phyloP scores from a whole-genome alignment of 2,797 vertebrate genomes.

The Silurus aristotelis region DNA sequence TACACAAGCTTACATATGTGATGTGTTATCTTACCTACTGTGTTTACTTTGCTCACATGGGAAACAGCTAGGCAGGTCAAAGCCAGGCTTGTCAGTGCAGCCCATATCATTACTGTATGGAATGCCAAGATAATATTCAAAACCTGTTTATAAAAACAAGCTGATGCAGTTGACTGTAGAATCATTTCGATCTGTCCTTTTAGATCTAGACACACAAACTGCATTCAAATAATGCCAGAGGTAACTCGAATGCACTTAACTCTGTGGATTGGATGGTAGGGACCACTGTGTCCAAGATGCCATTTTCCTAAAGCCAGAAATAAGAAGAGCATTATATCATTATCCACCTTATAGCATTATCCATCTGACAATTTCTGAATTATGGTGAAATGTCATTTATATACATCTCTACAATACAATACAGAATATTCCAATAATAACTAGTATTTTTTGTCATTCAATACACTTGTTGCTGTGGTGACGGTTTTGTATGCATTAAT shows the following conservation, averaged over 20 bases:
- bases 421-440: background rate
- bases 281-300: conserved; percentile 90
- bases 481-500: conserved; percentile 16
- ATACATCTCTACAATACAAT: background rate
- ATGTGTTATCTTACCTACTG: conserved; percentile 68
- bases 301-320: conserved; percentile 82
- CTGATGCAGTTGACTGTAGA: background rate
- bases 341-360: background rate
- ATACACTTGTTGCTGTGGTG: background rate
- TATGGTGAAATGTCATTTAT: background rate
- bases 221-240: background rate
- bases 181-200: background rate
- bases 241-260: conserved; percentile 72
- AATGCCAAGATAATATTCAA: conserved; percentile 90
- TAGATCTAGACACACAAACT: background rate
- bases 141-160: conserved; percentile 76
- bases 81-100: conserved; percentile 88
- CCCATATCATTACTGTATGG: conserved; percentile 99
- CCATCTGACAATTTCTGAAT: background rate
- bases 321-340: background rate
- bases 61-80: conserved; percentile 79
- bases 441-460: background rate
- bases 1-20: background rate
- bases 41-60: conserved; percentile 69
- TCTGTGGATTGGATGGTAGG: conserved; percentile 81